These are phyloP conservation scores for Motacilla tschutschensis DNA, from an alignment of 2,113 vertebrate species.

Conservation along the genomic window DNA sequence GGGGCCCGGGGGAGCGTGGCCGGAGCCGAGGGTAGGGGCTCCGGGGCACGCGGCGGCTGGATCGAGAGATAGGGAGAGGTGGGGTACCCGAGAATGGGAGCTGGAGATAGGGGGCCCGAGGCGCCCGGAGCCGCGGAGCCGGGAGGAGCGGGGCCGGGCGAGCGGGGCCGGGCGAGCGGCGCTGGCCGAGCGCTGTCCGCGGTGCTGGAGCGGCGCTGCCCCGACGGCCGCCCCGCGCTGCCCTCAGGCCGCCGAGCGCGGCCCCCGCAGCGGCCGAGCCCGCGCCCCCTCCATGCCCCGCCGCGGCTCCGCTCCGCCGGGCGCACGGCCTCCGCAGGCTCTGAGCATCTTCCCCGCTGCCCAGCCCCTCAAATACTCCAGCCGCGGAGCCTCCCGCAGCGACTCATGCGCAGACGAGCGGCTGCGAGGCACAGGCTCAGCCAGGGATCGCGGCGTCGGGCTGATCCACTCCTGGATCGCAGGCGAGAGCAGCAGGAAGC, in stretches of 20 bases:
- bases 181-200: constrained; percentile 73
- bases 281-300: not conserved
- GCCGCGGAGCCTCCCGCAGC: not conserved
- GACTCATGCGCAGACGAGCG: constrained; percentile 12
- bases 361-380: constrained; percentile 12
- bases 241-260: not conserved
- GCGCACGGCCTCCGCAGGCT: not conserved
- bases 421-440: constrained; percentile 18
- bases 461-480: not conserved
- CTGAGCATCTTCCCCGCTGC: constrained; percentile 9
- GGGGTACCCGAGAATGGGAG: too few species aligned
- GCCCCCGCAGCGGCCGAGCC: not conserved
- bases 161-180: not conserved
- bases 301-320: not conserved
- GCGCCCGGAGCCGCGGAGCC: accelerated
- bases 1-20: not conserved
- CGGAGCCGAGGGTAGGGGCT: not conserved
- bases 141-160: not conserved
- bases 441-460: not conserved
- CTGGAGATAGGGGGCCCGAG: not conserved
- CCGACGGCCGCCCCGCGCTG: not conserved
- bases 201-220: constrained; percentile 72
- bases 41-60: not conserved
- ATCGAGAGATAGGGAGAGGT: not conserved
- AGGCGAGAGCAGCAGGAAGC: not conserved